Evolutionary conservation across 2,888 invertebrate genomes (phyloP).

Genomic region (Acrobasis repandana): DNA sequence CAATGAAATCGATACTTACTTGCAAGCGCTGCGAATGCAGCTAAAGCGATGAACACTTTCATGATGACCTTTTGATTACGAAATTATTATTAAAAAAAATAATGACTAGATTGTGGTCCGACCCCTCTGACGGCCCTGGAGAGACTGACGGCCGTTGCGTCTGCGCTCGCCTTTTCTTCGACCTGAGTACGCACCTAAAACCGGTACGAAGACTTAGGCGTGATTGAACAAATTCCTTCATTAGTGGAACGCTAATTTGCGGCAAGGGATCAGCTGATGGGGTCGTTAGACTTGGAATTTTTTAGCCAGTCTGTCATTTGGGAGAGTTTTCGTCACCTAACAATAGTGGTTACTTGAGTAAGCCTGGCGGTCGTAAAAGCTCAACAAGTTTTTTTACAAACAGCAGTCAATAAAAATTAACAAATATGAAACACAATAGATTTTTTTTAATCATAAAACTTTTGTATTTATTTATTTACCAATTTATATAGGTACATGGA

Average conservation of each 20-base stretch:
- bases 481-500: no score
- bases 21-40: constrained; percentile 72
- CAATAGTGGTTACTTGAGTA: background rate
- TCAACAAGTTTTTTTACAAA: background rate
- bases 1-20: constrained; percentile 60
- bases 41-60: constrained; percentile 80
- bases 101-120: constrained; percentile 79
- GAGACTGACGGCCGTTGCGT: constrained; percentile 67
- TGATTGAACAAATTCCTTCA: constrained; percentile 69
- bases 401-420: background rate
- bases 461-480: no score
- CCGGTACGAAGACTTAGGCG: constrained; percentile 72
- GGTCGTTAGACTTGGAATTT: constrained; percentile 34
- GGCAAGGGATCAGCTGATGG: constrained; percentile 45
- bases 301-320: background rate
- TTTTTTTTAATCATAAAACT: no score
- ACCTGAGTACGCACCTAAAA: constrained; percentile 63
- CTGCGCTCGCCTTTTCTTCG: constrained; percentile 79
- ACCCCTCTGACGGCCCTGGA: constrained; percentile 71
- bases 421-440: no score
- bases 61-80: constrained; percentile 70
- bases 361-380: background rate
- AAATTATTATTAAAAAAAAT: constrained; percentile 50
- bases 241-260: constrained; percentile 61
- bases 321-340: background rate